Base-by-base conservation (phyloP, 2,797 vertebrate species). In the Pseudochaenichthys georgianus region DNA sequence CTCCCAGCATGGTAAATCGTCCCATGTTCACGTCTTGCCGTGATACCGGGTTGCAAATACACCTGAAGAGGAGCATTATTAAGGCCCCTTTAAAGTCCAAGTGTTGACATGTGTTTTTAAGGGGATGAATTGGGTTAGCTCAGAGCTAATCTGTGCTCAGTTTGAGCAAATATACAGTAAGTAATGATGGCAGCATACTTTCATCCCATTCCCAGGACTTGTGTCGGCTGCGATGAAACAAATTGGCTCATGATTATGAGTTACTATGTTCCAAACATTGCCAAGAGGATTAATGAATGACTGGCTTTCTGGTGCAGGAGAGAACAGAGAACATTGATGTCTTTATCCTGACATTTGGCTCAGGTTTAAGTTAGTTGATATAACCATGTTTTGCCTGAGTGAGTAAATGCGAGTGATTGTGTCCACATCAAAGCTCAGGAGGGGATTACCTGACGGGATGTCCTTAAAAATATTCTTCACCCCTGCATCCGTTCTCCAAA, bases 101-200 rank as follows among this genome's bases (percentile, higher is more conserved):
- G 28, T 28, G 28, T 4, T 23, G 58, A 43, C 11, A 48, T 77
- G 42, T 74, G 57, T 64, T 28, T 72, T 73, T 68, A 38, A 43
- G 21, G 17, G 19, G 50, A 19, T 67, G 31, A 55, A 19, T 19
- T 41, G 10, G 13, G 41, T 43, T 59, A 64, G 31, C 52, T 48
- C 11, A 0, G 48, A 57, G 42, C 31, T 68, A 64, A 73, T 34
- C 75, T 9, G 10, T 3, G 60, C 47, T 77, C 51, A 62, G 50
- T 60, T 17, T 73, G 43, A 74, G 68, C 16, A 9, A 19, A 70
- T 69, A 87, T 68, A 38, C 34, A 38, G 34, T 38, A 41, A 70
- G 43, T 60, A 41, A 21, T n/a, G 4, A 80, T 38, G 64, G 48
- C 69, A 45, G 78, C 85, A 88, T 85, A 87, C 63, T 89, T 92